A percentile compares a stretch with the other conserved stretches of the same genome.
Evolutionary conservation across 2,113 vertebrate genomes (phyloP).

Genomic region (Hippocampus zosterae): DNA sequence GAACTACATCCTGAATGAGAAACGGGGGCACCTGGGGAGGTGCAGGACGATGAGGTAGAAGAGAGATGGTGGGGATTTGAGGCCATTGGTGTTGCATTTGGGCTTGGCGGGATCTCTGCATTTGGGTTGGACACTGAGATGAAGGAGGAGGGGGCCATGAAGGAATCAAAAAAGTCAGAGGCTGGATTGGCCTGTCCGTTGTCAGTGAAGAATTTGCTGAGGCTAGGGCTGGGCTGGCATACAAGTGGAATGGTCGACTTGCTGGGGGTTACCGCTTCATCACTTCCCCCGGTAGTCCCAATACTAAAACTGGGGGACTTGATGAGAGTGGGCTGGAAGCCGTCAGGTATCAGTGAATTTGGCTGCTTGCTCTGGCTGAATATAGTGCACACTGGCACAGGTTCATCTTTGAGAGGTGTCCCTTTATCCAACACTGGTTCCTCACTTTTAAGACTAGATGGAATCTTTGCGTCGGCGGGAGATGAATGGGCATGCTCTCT

Average conservation of each 20-base stretch:
- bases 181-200: constrained; percentile 76
- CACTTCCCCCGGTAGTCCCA: constrained; percentile 37
- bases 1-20: constrained; percentile 53
- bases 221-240: constrained; percentile 94
- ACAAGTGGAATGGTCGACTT: constrained; percentile 74
- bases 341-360: constrained; percentile 77
- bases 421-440: constrained; percentile 16
- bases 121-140: constrained; percentile 95
- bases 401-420: constrained; percentile 52
- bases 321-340: constrained; percentile 91
- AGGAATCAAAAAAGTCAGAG: constrained; percentile 95
- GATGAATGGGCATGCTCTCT: constrained; percentile 12
- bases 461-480: constrained; percentile 23
- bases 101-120: constrained; percentile 69
- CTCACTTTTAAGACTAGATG: constrained; percentile 20
- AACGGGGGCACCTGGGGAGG: constrained; percentile 48
- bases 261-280: constrained; percentile 71
- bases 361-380: constrained; percentile 79
- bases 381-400: constrained; percentile 90
- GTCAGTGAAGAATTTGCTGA: constrained; percentile 94
- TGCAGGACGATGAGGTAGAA: constrained; percentile 53
- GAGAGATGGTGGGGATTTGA: constrained; percentile 64
- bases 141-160: constrained; percentile 85
- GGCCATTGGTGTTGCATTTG: constrained; percentile 50
- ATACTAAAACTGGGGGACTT: constrained; percentile 92